phyloP scores from a whole-genome alignment of 2,888 invertebrate genomes.

The Drosophila infuscata region DNA sequence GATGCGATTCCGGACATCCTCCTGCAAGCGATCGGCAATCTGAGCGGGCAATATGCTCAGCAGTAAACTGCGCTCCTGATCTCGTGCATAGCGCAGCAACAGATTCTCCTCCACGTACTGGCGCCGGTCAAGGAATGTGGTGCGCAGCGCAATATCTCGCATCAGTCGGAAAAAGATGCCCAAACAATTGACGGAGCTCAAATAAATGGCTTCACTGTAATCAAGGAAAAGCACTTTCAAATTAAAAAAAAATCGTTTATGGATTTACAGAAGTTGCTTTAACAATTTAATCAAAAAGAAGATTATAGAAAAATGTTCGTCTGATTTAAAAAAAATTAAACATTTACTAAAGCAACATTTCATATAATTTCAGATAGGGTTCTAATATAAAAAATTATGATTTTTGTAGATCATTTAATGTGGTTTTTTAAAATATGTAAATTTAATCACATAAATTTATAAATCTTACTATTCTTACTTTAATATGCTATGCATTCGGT shows the following conservation, averaged over 20 bases:
- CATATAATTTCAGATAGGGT: background rate
- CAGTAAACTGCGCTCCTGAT: conserved; percentile 95
- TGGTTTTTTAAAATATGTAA: background rate
- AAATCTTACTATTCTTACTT: conserved; percentile 80
- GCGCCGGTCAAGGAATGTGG: conserved; percentile 94
- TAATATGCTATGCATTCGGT: conserved; percentile 85
- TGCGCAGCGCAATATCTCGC: conserved; percentile 94
- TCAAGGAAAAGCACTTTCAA: background rate
- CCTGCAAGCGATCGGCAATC: conserved; percentile 89
- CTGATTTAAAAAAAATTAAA: background rate
- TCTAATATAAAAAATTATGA: background rate
- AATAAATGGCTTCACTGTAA: conserved; percentile 86
- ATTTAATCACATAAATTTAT: background rate
- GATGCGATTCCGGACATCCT: conserved; percentile 87
- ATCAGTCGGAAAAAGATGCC: conserved; percentile 95
- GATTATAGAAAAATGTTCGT: background rate
- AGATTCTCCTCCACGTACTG: conserved; percentile 94
- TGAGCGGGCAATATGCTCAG: conserved; percentile 94
- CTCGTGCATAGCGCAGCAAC: conserved; percentile 92
- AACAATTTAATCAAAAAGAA: background rate
- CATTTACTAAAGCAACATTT: background rate
- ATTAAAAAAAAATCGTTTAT: background rate
- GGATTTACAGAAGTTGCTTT: too few relatives aligned
- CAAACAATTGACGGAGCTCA: conserved; percentile 90
- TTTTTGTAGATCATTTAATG: background rate